Evolutionary conservation across 2,797 vertebrate species (phyloP).

Genomic region (Sebastes iracundus): DNA sequence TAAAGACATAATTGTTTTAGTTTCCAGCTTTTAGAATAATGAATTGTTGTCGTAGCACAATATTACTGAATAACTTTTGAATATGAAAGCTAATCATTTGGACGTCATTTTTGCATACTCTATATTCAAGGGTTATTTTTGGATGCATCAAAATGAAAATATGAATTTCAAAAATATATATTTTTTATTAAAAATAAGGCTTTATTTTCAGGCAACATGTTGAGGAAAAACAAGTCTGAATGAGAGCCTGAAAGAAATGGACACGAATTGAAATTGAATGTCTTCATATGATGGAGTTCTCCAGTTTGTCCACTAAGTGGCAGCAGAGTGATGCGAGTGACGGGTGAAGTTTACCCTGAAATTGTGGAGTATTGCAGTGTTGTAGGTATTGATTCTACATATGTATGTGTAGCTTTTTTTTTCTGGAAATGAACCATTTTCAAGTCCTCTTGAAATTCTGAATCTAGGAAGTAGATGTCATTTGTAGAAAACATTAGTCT

Average conservation of each 20-base stretch:
- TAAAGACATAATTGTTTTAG: background rate
- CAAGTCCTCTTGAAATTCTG: background rate
- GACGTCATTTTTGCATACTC: background rate
- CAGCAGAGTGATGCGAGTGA: conserved; percentile 41
- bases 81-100: background rate
- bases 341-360: background rate
- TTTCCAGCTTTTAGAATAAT: conserved; percentile 19
- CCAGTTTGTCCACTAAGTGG: conserved; percentile 54
- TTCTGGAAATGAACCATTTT: background rate
- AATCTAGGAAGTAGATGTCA: conserved; percentile 23
- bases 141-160: background rate
- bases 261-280: background rate
- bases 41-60: background rate
- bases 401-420: background rate
- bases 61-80: background rate
- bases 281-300: background rate
- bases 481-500: conserved; percentile 17
- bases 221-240: background rate
- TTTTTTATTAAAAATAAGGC: background rate
- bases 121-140: conserved; percentile 8
- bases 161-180: background rate
- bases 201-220: conserved; percentile 4
- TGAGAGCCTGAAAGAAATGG: background rate
- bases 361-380: background rate
- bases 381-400: background rate